Evolutionary conservation across 2,797 vertebrate species (phyloP), one percentile per base, ranked within the genome.

Genomic region (Mallotus villosus): DNA sequence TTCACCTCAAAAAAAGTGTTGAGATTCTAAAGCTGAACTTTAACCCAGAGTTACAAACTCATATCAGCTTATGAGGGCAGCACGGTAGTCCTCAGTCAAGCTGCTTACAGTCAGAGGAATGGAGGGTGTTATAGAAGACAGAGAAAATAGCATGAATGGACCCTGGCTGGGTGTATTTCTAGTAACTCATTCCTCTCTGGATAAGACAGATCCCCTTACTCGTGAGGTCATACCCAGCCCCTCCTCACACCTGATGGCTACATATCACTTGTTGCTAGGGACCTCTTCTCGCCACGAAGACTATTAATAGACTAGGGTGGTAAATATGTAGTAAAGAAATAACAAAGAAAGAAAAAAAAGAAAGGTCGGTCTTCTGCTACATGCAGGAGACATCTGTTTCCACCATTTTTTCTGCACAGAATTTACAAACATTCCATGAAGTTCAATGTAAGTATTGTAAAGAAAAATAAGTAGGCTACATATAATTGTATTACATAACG

Each of bases 191-290:
- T 70, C 21, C 16, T 81, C 24, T 67, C 19, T 11, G 72, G 66
- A 62, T 81, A 34, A 34, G 32, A 34, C 69, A 51, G 49, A 51
- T 51, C 49, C 12, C 63, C 59, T 78, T 78, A 74, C 75, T 69
- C 24, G 55, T 51, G 63, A 75, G 72, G 69, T 82, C 78, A 81
- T 61, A 51, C 11, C 63, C 63, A 70, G 63, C 69, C 73, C 71
- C 64, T 67, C 63, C 32, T 37, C 75, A 71, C 81, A 82, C 81
- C 81, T 78, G 81, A 83, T 79, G n/a, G 32, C 65, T 53, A 82
- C 63, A 77, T n/a, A 81, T 80, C 81, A 80, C 29, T 19, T 2
- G 29, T 63, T 9, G 27, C 29, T 34, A 7, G 32, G 61, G 27
- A 34, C 19, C 1, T 19, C 61, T 4, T 63, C 61, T 63, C 27